These are phyloP conservation scores for Sarcophaga variegata DNA, from an alignment of 2,888 invertebrate genomes.

Conservation along the genomic window DNA sequence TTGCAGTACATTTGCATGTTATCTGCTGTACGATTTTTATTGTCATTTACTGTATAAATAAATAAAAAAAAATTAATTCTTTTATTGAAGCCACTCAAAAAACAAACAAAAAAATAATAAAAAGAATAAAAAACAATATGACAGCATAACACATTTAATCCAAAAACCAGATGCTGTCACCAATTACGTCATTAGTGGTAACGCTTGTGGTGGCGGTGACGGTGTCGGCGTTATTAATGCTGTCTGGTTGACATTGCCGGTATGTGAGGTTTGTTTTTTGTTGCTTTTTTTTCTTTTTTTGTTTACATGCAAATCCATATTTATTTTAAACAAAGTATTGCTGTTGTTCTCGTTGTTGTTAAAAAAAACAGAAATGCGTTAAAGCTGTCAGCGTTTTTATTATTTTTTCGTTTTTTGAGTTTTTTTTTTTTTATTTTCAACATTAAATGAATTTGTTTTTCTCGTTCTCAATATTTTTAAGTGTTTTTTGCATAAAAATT, in stretches of 20 bases:
- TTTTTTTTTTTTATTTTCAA: neutral
- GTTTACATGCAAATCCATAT: neutral
- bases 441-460: neutral
- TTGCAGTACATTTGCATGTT: too few species aligned
- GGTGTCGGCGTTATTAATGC: neutral
- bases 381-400: neutral
- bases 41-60: too few species aligned
- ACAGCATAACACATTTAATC: slow-evolving; percentile 39
- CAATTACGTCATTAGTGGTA: slow-evolving; percentile 61
- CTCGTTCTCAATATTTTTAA: slow-evolving; percentile 11
- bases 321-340: slow-evolving; percentile 30
- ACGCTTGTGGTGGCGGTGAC: neutral
- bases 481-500: slow-evolving; percentile 29
- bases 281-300: neutral
- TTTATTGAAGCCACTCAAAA: slow-evolving; percentile 13
- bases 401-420: neutral
- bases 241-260: slow-evolving; percentile 42
- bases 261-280: slow-evolving; percentile 6
- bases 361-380: neutral
- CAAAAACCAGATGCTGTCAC: slow-evolving; percentile 55
- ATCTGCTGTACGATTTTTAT: too few species aligned
- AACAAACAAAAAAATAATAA: neutral
- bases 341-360: neutral
- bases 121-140: neutral
- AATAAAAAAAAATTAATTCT: neutral